Percentiles rank a stretch among this genome's conserved stretches.
phyloP scores from a whole-genome alignment of 2,888 invertebrate species.

The Abrostola triplasia region DNA sequence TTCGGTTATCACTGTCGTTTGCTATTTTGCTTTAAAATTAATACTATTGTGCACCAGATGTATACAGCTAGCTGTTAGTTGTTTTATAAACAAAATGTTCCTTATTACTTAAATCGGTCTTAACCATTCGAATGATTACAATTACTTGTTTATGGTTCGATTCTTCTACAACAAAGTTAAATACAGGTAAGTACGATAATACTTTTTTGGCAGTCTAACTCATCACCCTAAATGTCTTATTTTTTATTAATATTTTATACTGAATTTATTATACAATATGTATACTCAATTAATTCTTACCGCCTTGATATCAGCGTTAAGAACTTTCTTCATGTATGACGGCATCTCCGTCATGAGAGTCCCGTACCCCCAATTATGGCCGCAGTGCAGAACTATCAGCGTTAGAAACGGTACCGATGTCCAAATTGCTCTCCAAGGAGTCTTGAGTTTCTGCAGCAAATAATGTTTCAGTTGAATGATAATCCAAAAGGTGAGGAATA shows the following conservation, averaged over 20 bases:
- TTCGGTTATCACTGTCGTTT: too few species aligned
- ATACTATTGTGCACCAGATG: too few species aligned
- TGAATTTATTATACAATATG: not conserved
- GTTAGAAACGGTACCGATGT: constrained; percentile 86
- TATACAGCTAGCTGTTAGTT: too few species aligned
- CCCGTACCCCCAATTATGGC: constrained; percentile 92
- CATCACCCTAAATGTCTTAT: too few species aligned
- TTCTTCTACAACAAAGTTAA: too few species aligned
- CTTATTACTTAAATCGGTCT: too few species aligned
- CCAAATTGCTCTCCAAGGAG: constrained; percentile 89
- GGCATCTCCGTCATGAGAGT: constrained; percentile 91
- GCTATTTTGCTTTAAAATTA: too few species aligned
- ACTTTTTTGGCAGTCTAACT: too few species aligned
- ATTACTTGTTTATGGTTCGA: too few species aligned
- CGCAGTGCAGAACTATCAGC: constrained; percentile 81
- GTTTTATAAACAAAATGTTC: too few species aligned
- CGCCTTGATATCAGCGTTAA: constrained; percentile 85
- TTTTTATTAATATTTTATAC: not conserved
- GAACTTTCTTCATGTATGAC: constrained; percentile 89
- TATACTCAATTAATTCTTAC: constrained; percentile 49
- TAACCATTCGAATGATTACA: too few species aligned
- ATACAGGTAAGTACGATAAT: too few species aligned
- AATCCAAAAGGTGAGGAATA: constrained; percentile 47
- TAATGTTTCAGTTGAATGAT: constrained; percentile 61
- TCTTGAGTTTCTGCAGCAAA: constrained; percentile 63